phyloP scores from a whole-genome alignment of 2,113 vertebrate species.

The Zosterops hypoxanthus region DNA sequence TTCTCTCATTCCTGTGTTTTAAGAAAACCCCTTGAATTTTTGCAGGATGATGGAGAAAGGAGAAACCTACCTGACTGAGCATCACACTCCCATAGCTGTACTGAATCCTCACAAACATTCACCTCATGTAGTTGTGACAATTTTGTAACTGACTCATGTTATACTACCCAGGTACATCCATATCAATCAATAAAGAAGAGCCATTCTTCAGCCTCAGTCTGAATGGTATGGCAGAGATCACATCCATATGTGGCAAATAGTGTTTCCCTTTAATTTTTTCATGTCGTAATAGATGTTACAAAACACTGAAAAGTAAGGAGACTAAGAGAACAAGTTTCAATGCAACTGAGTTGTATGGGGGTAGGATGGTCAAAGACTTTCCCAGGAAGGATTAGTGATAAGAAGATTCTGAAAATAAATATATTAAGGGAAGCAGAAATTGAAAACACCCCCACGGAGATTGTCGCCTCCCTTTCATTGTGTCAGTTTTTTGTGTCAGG shows the following conservation, averaged over 20 bases:
- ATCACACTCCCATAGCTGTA: fast-evolving
- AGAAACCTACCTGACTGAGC: neutral
- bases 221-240: neutral
- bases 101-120: neutral
- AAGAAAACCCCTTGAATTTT: neutral
- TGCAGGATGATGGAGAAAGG: neutral
- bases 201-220: neutral
- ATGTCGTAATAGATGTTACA: fast-evolving
- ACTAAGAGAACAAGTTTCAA: fast-evolving
- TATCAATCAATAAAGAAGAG: neutral
- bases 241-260: neutral
- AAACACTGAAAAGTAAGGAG: neutral
- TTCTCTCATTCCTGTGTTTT: neutral
- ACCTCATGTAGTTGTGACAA: too few species aligned
- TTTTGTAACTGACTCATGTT: neutral
- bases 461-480: neutral
- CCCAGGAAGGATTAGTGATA: neutral
- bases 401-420: neutral
- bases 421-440: neutral
- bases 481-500: neutral
- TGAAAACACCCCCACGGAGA: neutral
- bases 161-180: neutral
- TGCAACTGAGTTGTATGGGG: neutral
- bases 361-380: neutral
- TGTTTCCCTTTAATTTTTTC: neutral